Percentiles rank a stretch among this genome's conserved stretches.
Evolutionary conservation across 2,797 vertebrate genomes (phyloP).

Genomic region (Ceyx erithaca): DNA sequence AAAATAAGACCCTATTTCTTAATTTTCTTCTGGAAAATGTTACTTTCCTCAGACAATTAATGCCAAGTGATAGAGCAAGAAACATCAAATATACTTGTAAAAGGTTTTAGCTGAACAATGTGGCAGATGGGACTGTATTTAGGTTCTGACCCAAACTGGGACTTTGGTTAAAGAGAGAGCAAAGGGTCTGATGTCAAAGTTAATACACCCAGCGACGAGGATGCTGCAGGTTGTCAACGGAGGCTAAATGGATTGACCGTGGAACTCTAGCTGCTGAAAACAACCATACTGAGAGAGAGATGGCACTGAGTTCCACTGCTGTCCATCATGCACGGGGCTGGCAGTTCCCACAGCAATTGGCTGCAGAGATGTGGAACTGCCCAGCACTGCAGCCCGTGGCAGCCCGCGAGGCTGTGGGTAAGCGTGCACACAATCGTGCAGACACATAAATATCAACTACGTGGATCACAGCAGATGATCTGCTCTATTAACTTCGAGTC

Average conservation of each 20-base stretch:
- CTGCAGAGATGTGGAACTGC: background rate
- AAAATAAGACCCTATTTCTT: background rate
- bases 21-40: background rate
- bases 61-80: background rate
- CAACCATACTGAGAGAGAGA: background rate
- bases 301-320: background rate
- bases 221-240: background rate
- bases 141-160: background rate
- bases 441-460: slow-evolving; percentile 27
- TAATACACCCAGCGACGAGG: background rate
- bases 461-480: background rate
- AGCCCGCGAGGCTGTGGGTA: background rate
- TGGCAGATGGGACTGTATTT: background rate
- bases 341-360: background rate
- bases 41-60: background rate
- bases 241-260: background rate
- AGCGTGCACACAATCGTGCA: background rate
- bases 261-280: slow-evolving; percentile 2
- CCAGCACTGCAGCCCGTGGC: background rate
- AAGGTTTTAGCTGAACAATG: background rate
- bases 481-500: slow-evolving; percentile 46
- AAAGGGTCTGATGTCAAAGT: background rate
- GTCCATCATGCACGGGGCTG: background rate
- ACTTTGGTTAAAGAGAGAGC: background rate
- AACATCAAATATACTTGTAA: background rate